Base-by-base conservation (phyloP, 2,888 invertebrate genomes). In the Yponomeuta plumbellus region DNA sequence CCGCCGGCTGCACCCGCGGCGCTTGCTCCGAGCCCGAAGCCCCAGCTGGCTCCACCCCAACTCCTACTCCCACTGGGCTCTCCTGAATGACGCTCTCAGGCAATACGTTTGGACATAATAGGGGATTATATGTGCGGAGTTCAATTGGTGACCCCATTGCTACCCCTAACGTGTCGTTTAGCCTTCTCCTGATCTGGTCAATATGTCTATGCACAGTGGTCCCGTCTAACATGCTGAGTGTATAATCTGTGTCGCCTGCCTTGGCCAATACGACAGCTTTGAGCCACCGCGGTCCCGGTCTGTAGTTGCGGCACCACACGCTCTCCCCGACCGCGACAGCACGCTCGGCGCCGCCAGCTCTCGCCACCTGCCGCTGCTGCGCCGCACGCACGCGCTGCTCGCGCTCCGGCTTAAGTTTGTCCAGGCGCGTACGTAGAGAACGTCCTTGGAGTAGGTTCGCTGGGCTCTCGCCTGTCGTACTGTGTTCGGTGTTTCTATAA, bases 401-500 rank as follows among this genome's bases (percentile, higher is more conserved):
- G 11, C 58, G 17, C 17, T 64, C 64, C 10, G 64, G 64, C 20
- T 34, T 23, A 17, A 64, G n/a, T 11, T 17, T 13, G 23, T 64
- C 64, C 10, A 64, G 64, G 20, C 64, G 39, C 20, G 17, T 20
- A 6, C 64, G 64, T 21, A 64, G 44, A 10, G 22, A 11, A 39
- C 64, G 39, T n/a, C 64, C 64, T 13, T 22, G 20, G 11, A 64
- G n/a, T 6, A 34, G 17, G 10, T 26, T 17, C 8, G 64, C 61
- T 11, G 61, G 61, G 13, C 34, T 34, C 11, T 34, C 26, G 11
- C 34, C 26, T 11, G 61, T 61, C 11, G 61, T 61, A 34, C 34
- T 23, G 34, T 61, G 61, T 17, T 61, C 61, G 8, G 61, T 61
- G 23, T 61, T 61, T n/a, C 61, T 22, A 26, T 61, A 61, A 11